Evolutionary conservation across 1,140 invertebrate genomes (phyloP).

Genomic region (Phenacoccus solenopsis): DNA sequence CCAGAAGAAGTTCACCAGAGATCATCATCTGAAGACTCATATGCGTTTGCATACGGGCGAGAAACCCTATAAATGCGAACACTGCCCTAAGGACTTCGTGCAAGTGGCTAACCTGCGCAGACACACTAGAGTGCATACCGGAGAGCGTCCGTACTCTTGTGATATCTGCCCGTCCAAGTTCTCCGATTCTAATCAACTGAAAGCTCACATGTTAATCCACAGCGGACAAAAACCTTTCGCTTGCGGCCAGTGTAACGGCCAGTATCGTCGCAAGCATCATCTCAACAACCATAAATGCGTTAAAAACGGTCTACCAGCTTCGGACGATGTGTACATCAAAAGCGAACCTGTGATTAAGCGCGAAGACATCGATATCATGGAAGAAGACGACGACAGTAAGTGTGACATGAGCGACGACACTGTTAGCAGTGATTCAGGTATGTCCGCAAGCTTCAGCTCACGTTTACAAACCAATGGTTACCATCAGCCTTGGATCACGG

Average conservation of each 20-base stretch:
- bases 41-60: slow-evolving; percentile 86
- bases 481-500: not conserved
- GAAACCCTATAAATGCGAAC: slow-evolving; percentile 80
- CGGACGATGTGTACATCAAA: not conserved
- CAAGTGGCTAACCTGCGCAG: slow-evolving; percentile 87
- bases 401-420: no score
- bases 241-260: slow-evolving; percentile 39
- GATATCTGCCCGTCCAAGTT: slow-evolving; percentile 78
- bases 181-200: slow-evolving; percentile 87
- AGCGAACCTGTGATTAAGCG: no score
- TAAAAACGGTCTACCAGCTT: not conserved
- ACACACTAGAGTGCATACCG: slow-evolving; percentile 88
- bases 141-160: slow-evolving; percentile 86
- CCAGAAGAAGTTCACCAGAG: slow-evolving; percentile 88
- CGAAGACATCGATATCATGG: no score
- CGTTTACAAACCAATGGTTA: not conserved
- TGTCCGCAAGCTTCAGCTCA: no score
- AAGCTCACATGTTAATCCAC: slow-evolving; percentile 78
- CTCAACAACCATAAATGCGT: not conserved
- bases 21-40: slow-evolving; percentile 88
- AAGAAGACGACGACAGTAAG: no score
- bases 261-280: slow-evolving; percentile 5
- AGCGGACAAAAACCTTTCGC: slow-evolving; percentile 79
- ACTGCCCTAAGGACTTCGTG: slow-evolving; percentile 83
- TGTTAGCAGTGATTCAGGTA: no score